Evolutionary conservation across 1,140 invertebrate genomes (phyloP).

Genomic region (Scylla paramamosain): DNA sequence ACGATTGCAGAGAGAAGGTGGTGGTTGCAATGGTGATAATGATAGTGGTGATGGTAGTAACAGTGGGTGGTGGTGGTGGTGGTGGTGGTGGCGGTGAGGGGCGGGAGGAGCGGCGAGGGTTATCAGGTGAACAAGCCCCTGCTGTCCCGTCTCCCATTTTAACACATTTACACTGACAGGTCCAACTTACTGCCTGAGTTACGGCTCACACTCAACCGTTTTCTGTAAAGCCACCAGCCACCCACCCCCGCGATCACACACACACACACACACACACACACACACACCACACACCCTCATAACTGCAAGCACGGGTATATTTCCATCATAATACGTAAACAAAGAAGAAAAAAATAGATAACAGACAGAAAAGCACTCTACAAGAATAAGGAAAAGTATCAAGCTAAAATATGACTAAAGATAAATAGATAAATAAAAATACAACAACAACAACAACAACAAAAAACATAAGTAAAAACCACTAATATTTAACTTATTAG

Average conservation of each 20-base stretch:
- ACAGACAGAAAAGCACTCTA: background rate
- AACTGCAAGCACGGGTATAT: background rate
- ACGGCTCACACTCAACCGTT: conserved; percentile 8
- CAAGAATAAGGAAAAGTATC: background rate
- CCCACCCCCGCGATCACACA: background rate
- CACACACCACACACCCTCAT: background rate
- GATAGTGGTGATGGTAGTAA: background rate
- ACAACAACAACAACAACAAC: background rate
- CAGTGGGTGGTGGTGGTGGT: background rate
- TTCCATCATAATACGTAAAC: no score
- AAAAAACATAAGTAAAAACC: background rate
- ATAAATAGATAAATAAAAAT: background rate
- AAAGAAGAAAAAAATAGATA: no score
- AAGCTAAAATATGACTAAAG: background rate
- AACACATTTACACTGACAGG: conserved; percentile 40
- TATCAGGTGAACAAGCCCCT: conserved; percentile 48
- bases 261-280: no score
- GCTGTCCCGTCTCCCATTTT: conserved; percentile 45
- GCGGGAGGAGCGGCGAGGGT: conserved; percentile 2
- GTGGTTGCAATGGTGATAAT: background rate
- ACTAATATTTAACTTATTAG: background rate
- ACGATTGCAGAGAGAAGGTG: background rate
- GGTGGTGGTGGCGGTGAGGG: background rate
- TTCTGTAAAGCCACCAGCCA: background rate
- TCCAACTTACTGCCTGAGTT: background rate